Evolutionary conservation across 1,140 invertebrate genomes (phyloP).

Genomic region (Centruroides vittatus): DNA sequence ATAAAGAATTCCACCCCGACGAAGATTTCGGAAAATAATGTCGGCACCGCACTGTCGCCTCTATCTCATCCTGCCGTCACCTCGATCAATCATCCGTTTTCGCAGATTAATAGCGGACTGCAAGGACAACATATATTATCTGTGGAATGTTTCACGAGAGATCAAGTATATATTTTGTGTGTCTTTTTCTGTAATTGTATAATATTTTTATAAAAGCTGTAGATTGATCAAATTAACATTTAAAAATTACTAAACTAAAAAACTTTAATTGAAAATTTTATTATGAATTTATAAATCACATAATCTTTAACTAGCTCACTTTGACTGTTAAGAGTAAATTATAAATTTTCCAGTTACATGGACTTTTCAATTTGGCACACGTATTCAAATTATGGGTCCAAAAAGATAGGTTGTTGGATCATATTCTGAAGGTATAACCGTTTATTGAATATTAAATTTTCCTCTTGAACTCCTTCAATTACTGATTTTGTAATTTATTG

Average conservation of each 20-base stretch:
- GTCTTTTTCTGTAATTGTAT: no score
- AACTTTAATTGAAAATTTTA: no score
- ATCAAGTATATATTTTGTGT: constrained; percentile 31
- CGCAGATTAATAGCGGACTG: constrained; percentile 26
- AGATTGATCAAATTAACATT: no score
- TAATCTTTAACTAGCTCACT: neutral
- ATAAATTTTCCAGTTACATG: constrained; percentile 50
- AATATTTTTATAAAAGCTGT: no score
- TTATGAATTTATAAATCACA: no score
- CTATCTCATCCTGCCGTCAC: no score
- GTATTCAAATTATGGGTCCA: constrained; percentile 61
- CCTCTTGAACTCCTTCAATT: neutral
- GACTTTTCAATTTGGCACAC: constrained; percentile 88
- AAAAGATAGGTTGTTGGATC: constrained; percentile 68
- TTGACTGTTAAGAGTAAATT: neutral
- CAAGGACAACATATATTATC: constrained; percentile 65
- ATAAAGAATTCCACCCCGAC: constrained; percentile 2
- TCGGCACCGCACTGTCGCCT: no score
- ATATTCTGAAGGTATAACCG: constrained; percentile 53
- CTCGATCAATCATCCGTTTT: no score
- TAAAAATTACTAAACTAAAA: no score
- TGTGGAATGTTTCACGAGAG: constrained; percentile 75
- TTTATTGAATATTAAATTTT: neutral
- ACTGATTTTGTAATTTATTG: neutral
- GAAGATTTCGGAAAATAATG: no score